phyloP scores from a whole-genome alignment of 2,113 vertebrate species.

The Pygathrix nemaeus region DNA sequence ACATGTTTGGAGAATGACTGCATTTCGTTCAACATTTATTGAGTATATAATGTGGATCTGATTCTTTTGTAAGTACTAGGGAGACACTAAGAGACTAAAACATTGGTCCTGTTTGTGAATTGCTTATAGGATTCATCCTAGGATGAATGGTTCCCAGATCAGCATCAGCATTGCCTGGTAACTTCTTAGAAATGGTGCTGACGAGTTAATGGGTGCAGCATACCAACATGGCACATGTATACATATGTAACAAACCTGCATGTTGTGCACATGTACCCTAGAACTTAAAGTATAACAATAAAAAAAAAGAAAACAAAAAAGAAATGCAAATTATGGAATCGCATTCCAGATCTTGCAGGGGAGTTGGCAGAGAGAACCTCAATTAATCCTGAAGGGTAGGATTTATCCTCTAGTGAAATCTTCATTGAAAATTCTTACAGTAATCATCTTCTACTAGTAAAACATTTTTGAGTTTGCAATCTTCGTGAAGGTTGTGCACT shows the following conservation, averaged over 20 bases:
- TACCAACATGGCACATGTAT: too few species aligned
- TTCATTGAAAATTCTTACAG: not conserved
- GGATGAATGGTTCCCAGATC: not conserved
- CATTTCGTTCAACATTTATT: not conserved
- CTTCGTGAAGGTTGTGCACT: not conserved
- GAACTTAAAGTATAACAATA: too few species aligned
- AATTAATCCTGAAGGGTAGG: too few species aligned
- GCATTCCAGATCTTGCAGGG: too few species aligned
- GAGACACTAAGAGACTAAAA: not conserved
- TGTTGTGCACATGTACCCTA: too few species aligned
- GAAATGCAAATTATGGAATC: not conserved
- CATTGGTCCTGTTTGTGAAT: not conserved
- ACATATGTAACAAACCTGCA: too few species aligned
- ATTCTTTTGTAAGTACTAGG: not conserved
- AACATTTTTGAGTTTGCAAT: not conserved
- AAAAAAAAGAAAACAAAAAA: too few species aligned
- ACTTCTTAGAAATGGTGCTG: not conserved
- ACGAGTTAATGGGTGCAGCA: too few species aligned
- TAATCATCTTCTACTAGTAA: not conserved
- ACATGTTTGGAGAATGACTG: not conserved
- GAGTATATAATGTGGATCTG: not conserved
- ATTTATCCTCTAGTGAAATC: not conserved
- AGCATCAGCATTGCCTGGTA: not conserved
- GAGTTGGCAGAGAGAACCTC: not conserved
- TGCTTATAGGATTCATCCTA: not conserved